Percentiles rank a stretch among this genome's conserved stretches.
These are phyloP conservation scores for Platypus cylindrus DNA, from an alignment of 2,888 invertebrate species.

Conservation along the genomic window DNA sequence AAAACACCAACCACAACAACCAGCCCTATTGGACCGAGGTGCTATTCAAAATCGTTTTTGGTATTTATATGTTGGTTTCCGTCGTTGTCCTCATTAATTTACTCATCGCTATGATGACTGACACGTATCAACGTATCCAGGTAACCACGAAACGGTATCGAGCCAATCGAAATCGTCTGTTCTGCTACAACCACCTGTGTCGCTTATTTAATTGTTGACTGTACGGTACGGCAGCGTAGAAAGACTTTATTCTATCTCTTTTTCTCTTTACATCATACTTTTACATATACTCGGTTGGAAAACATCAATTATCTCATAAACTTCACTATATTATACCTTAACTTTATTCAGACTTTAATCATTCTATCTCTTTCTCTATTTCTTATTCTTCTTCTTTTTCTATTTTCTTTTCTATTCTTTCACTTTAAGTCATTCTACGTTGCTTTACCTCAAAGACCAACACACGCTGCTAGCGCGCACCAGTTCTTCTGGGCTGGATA, in stretches of 20 bases:
- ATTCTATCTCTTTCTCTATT: no score
- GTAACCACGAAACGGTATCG: conserved; percentile 45
- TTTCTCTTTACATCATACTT: no score
- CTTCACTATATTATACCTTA: no score
- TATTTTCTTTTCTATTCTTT: no score
- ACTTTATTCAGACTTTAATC: no score
- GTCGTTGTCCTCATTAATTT: conserved; percentile 98
- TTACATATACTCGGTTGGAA: no score
- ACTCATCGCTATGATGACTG: conserved; percentile 99
- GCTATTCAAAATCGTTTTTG: conserved; percentile 78
- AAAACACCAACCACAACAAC: conserved; percentile 34
- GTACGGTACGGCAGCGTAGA: conserved; percentile 2
- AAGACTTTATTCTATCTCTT: no score
- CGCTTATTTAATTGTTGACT: no score
- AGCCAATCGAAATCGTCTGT: no score
- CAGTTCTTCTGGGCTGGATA: conserved; percentile 36
- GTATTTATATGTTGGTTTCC: conserved; percentile 97
- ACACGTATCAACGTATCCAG: conserved; percentile 98
- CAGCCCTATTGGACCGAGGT: conserved; percentile 77
- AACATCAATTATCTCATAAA: no score
- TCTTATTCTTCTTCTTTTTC: no score
- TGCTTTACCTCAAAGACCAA: conserved; percentile 7
- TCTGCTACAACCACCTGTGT: no score
- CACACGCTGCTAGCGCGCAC: conserved; percentile 23
- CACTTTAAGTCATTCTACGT: conserved; percentile 6